phyloP scores from a whole-genome alignment of 1,140 invertebrate species.

The Aphidius gifuensis region DNA sequence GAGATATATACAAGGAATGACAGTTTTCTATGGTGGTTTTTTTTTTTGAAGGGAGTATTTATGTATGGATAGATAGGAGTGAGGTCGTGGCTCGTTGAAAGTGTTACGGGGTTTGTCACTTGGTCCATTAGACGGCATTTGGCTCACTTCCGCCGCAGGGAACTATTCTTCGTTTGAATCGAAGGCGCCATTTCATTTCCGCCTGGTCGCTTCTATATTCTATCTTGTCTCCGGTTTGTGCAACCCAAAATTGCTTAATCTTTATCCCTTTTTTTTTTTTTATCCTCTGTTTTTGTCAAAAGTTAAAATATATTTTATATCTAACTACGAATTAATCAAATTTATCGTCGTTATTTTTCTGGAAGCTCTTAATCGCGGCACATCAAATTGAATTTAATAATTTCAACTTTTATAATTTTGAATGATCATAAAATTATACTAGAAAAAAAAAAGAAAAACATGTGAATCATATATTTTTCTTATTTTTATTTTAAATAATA shows the following conservation, averaged over 20 bases:
- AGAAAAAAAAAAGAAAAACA: too few relatives aligned
- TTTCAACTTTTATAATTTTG: too few relatives aligned
- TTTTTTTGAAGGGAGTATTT: too few relatives aligned
- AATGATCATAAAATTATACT: too few relatives aligned
- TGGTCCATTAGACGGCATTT: slow-evolving; percentile 42
- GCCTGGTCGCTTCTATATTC: background rate
- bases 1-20: too few relatives aligned
- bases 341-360: background rate
- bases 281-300: too few relatives aligned
- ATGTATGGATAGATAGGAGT: background rate
- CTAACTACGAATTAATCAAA: background rate
- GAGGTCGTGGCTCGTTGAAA: slow-evolving; percentile 27
- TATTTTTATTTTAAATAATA: too few relatives aligned
- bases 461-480: too few relatives aligned
- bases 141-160: slow-evolving; percentile 24
- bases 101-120: slow-evolving; percentile 42
- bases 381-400: background rate
- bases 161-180: slow-evolving; percentile 19
- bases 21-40: too few relatives aligned
- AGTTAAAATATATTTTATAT: too few relatives aligned
- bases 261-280: background rate
- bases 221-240: too few relatives aligned
- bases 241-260: background rate
- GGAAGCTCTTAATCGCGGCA: too few relatives aligned
- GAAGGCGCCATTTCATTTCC: slow-evolving; percentile 13